phyloP scores from a whole-genome alignment of 2,113 vertebrate genomes.

The Neotragus pygmaeus region DNA sequence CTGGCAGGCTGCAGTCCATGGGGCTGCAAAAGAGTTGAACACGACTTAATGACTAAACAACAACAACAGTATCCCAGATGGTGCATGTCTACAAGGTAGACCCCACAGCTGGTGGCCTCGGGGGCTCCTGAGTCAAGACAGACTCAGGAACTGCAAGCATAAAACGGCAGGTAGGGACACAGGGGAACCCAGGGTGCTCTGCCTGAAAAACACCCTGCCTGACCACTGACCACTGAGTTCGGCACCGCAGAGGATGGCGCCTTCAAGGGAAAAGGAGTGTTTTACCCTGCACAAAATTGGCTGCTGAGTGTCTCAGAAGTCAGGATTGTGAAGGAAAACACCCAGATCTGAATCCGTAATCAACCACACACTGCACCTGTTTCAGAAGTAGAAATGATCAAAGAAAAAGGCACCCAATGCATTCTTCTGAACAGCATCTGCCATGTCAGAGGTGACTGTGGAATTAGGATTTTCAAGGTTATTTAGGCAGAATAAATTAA shows the following conservation, averaged over 20 bases:
- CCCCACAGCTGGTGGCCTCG: not conserved
- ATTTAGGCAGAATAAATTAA: constrained; percentile 66
- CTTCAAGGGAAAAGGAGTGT: not conserved
- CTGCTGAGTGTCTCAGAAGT: not conserved
- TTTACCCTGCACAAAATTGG: not conserved
- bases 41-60: not conserved
- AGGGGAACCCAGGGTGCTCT: fast-evolving
- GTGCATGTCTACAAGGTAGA: not conserved
- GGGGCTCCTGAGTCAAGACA: not conserved
- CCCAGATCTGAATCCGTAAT: not conserved
- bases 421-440: not conserved
- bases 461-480: constrained; percentile 63
- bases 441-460: constrained; percentile 3
- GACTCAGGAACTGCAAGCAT: not conserved
- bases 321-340: not conserved
- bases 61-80: not conserved
- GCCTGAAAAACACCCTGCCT: not conserved
- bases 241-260: fast-evolving
- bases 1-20: not conserved
- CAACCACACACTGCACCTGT: not conserved
- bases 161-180: not conserved
- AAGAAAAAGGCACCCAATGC: not conserved
- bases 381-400: not conserved
- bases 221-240: not conserved
- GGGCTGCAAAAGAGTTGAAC: not conserved